Base-by-base conservation (phyloP, 2,113 vertebrate species). In the Sinocyclocheilus anophthalmus region DNA sequence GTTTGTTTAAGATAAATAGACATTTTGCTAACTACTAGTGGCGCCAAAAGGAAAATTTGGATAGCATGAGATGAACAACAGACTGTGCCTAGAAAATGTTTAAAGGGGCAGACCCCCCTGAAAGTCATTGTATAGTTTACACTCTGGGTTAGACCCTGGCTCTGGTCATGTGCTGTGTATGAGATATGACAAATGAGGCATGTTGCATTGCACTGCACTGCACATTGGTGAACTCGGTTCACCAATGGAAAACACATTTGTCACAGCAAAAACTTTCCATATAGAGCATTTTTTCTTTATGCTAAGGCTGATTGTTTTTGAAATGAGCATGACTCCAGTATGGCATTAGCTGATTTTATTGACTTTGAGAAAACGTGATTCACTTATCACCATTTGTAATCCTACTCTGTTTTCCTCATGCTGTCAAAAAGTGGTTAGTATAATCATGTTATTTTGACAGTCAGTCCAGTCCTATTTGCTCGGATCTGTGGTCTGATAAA, bases 311-410 rank as follows among this genome's bases (percentile, higher is more conserved):
- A 45, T 65, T 81, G 76, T 53, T 30, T 84, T 84, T 48, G 1
- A 53, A 61, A 39, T 79, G 50, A 84, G 69, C 63, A 12, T 30
- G 30, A 83, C 30, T 76, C 16, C 26, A 57, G 16, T 57, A 14
- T 69, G 42, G 39, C 61, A 67, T 65, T 81, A 67, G 42, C 5
- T 67, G 79, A 30, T 48, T 24, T 81, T 67, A 81, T 67, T 81
- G 79, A 50, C 59, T 81, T 81, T 81, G 61, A 65, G 63, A 67
- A 84, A 87, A 80, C 65, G 5, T 9, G 48, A 65, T 75, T 65
- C 5, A 18, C n/a, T 75, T 45, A 37, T 81, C 70, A 61, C 4
- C 69, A 72, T 61, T 77, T 57, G 55, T 76, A 48, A 65, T 76
- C 16, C n/a, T 42, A 70, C 63, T 65, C 61, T 50, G 79, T 81